phyloP scores from a whole-genome alignment of 2,888 invertebrate genomes.

The Drosophila bunnanda region DNA sequence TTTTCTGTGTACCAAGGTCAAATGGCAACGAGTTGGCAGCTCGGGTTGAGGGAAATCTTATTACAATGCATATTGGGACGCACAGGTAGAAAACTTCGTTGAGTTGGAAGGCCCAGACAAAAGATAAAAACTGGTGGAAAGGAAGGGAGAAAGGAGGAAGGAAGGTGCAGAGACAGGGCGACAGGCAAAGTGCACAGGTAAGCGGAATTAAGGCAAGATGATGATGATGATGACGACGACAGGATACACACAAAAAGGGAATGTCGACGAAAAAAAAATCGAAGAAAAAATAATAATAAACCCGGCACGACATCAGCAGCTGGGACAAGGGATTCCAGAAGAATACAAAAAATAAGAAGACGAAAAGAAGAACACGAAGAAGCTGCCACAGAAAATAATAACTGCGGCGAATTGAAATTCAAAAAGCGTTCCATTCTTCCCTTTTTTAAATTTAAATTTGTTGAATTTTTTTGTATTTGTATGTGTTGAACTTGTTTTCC shows the following conservation, averaged over 20 bases:
- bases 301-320: slow-evolving; percentile 31
- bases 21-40: slow-evolving; percentile 49
- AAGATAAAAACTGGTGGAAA: slow-evolving; percentile 2
- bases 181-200: slow-evolving; percentile 69
- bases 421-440: slow-evolving; percentile 41
- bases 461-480: background rate
- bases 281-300: slow-evolving; percentile 30
- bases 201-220: slow-evolving; percentile 49
- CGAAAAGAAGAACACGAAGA: background rate
- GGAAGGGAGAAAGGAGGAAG: slow-evolving; percentile 1
- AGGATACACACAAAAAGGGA: slow-evolving; percentile 63
- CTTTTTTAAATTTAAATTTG: slow-evolving; percentile 22
- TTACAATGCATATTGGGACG: slow-evolving; percentile 64
- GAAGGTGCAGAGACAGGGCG: background rate
- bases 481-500: slow-evolving; percentile 18
- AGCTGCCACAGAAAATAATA: slow-evolving; percentile 10
- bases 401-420: slow-evolving; percentile 58
- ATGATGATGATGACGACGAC: slow-evolving; percentile 65
- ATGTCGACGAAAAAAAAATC: slow-evolving; percentile 21
- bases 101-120: slow-evolving; percentile 25
- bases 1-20: slow-evolving; percentile 30
- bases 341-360: background rate
- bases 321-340: slow-evolving; percentile 24
- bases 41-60: slow-evolving; percentile 61
- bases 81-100: slow-evolving; percentile 34